A percentile compares a stretch with the other conserved stretches of the same genome.
Conservation (phyloP, 2,797 vertebrate species). For the Arremon brunneinucha region DNA sequence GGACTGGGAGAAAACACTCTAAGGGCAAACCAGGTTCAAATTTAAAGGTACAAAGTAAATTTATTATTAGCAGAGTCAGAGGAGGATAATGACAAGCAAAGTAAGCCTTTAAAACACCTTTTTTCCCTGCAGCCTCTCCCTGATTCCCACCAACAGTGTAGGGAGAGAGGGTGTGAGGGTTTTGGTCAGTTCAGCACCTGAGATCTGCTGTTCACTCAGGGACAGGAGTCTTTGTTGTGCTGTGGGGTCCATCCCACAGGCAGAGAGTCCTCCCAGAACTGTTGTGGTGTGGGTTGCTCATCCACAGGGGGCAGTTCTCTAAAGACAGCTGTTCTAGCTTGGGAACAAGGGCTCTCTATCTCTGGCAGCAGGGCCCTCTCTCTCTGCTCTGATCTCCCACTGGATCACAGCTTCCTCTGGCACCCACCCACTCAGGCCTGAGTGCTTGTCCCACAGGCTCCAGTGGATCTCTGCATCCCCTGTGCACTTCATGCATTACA, state of each 20-base stretch:
- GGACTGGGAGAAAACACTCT: not conserved
- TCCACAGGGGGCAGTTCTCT: not conserved
- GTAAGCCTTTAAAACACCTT: not conserved
- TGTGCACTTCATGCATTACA: no score
- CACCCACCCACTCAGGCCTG: rapidly evolving
- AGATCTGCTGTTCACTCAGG: no score
- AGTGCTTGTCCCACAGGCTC: rapidly evolving
- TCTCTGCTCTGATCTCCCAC: rapidly evolving
- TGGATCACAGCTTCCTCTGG: not conserved
- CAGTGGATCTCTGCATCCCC: not conserved
- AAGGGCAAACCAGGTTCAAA: not conserved
- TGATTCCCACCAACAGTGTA: rapidly evolving
- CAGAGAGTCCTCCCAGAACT: not conserved
- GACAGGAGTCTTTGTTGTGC: not conserved
- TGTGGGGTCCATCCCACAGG: not conserved
- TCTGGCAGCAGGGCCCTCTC: not conserved
- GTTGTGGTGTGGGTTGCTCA: rapidly evolving
- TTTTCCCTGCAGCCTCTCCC: not conserved
- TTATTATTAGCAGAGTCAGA: not conserved
- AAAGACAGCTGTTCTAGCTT: not conserved
- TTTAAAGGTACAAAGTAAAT: not conserved
- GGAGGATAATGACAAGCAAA: not conserved
- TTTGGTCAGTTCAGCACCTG: rapidly evolving
- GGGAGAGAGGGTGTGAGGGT: rapidly evolving
- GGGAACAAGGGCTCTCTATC: not conserved